A percentile compares a stretch with the other conserved stretches of the same genome.
These are phyloP conservation scores for Odontocerum albicorne DNA, from an alignment of 2,888 invertebrate species.

Conservation along the genomic window DNA sequence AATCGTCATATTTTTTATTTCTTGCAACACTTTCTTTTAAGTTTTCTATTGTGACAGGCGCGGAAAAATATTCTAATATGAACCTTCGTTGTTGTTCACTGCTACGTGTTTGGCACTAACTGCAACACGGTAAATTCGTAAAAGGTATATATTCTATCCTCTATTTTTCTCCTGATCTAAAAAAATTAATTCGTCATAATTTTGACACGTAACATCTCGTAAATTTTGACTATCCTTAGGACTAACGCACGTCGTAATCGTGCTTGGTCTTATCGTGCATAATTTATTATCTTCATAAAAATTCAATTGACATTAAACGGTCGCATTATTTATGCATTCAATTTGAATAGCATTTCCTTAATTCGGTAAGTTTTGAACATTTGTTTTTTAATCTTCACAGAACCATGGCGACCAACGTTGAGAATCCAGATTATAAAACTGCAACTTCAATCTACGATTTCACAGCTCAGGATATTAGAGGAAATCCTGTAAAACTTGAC, in stretches of 20 bases:
- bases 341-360: neutral
- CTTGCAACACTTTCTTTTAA: conserved; percentile 18
- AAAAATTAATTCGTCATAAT: no score
- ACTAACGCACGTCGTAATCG: no score
- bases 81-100: conserved; percentile 21
- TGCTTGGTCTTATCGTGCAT: no score
- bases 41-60: conserved; percentile 21
- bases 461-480: conserved; percentile 78
- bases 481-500: conserved; percentile 76
- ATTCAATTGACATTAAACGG: neutral
- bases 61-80: conserved; percentile 13
- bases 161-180: no score
- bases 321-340: neutral
- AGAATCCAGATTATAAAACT: conserved; percentile 59
- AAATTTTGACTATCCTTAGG: conserved; percentile 1
- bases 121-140: conserved; percentile 23
- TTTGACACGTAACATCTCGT: no score
- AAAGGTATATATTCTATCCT: no score
- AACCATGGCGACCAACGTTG: conserved; percentile 27
- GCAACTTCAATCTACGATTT: conserved; percentile 81
- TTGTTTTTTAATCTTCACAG: conserved; percentile 19
- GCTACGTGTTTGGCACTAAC: conserved; percentile 27
- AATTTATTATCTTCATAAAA: neutral
- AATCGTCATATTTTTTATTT: no score
- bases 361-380: neutral